Base-by-base conservation (phyloP, 2,113 vertebrate species). In the Picathartes gymnocephalus region DNA sequence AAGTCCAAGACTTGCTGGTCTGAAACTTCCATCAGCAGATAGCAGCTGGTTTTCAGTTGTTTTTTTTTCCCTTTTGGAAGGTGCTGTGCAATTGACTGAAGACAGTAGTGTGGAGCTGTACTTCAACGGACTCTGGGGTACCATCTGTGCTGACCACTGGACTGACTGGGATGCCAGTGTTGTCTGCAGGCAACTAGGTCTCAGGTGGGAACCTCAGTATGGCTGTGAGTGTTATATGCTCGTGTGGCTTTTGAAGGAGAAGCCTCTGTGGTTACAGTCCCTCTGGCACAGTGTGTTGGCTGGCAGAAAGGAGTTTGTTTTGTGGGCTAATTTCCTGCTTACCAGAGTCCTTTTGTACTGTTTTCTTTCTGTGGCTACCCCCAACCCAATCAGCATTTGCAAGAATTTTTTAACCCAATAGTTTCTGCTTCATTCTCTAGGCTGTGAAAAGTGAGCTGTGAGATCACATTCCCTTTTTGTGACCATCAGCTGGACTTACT, bases 81-180 rank as follows among this genome's bases (percentile, higher is more conserved):
- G 98, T 73, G 98, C 98, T 37, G 97, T 98, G 40, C 97, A 98
- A 30, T 91, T 99, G 96, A 96, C 98, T 10, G 98, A 98, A 54
- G 98, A 98, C n/a, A 98, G 97, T 4, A 97, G 96, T 12, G 98
- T 99, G 64, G 98, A 99, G 92, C 95, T 99, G 70, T 98, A 99
- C 93, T 97, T 98, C 93, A 98, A 44, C 53, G 98, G 99, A 57
- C 98, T 98, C 90, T 99, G 99, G 99, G 99, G 99, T 83, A 97
- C 98, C 8, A 97, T 99, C 86, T 99, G 99, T 81, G 98, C 98
- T 95, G 98, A 98, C 42, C 98, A 98, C 81, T 99, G 98, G 98
- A 98, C 98, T 8, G 98, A 99, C 93, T 96, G 98, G 90, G 99
- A 99, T 71, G 99, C 99, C 96, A 98, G 98, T 25, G 99, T 99